Percentiles rank a stretch among this genome's conserved stretches.
phyloP scores from a whole-genome alignment of 2,888 invertebrate species.

The Brachylomia viminalis region DNA sequence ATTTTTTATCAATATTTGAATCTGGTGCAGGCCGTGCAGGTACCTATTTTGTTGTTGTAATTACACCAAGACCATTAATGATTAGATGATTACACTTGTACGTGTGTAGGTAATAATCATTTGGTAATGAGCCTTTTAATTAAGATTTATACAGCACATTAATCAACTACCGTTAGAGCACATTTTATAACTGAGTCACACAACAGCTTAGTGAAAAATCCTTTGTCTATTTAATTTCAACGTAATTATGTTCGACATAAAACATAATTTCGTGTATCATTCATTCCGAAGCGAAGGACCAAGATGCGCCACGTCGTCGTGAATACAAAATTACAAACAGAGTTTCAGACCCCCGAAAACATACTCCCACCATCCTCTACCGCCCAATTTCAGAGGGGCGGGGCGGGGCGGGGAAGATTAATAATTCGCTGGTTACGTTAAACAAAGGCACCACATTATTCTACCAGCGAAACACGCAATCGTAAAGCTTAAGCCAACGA shows the following conservation, averaged over 20 bases:
- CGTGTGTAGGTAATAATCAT: not conserved
- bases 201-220: conserved; percentile 20
- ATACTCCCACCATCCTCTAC: conserved; percentile 37
- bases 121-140: not conserved
- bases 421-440: conserved; percentile 64
- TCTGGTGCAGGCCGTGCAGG: no score
- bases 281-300: conserved; percentile 42
- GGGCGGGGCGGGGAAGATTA: conserved; percentile 57
- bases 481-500: conserved; percentile 45
- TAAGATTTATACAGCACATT: not conserved
- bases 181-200: conserved; percentile 14
- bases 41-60: not conserved
- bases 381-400: conserved; percentile 38
- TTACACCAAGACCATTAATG: not conserved
- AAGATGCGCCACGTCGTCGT: conserved; percentile 43
- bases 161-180: conserved; percentile 23
- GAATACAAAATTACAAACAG: conserved; percentile 59
- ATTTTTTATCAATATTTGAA: not conserved
- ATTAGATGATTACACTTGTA: not conserved
- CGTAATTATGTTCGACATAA: conserved; percentile 34
- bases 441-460: conserved; percentile 52
- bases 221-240: conserved; percentile 31
- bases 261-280: conserved; percentile 54
- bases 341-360: conserved; percentile 48
- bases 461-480: conserved; percentile 20